Percentiles rank a stretch among this genome's conserved stretches.
phyloP scores from a whole-genome alignment of 1,140 invertebrate genomes.

The Drosophila pallidifrons region DNA sequence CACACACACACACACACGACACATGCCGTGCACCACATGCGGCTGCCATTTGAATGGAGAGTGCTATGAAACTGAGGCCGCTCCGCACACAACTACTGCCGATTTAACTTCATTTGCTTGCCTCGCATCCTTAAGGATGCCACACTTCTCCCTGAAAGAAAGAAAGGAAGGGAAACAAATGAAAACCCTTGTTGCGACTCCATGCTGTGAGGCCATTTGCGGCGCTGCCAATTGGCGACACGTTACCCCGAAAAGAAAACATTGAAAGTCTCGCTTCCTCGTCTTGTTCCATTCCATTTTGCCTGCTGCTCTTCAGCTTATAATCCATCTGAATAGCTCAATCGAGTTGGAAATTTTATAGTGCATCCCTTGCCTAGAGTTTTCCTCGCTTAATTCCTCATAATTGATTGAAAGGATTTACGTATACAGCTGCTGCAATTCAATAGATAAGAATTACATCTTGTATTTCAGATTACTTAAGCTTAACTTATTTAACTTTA shows the following conservation, averaged over 20 bases:
- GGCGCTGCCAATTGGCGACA: slow-evolving; percentile 18
- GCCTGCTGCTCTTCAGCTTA: not conserved
- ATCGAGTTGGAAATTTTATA: slow-evolving; percentile 4
- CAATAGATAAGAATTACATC: not conserved
- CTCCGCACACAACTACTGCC: not conserved
- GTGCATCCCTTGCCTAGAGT: not conserved
- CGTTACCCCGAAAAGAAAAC: no score
- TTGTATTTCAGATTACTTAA: no score
- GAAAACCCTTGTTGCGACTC: not conserved
- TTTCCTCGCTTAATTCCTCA: slow-evolving; percentile 7
- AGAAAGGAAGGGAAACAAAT: no score
- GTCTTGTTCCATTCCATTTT: not conserved
- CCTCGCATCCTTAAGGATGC: slow-evolving; percentile 5
- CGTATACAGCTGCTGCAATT: slow-evolving; percentile 13
- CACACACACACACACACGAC: no score
- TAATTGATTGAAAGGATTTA: slow-evolving; percentile 32
- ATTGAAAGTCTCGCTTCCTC: no score
- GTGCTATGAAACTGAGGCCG: not conserved
- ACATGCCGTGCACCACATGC: slow-evolving; percentile 6
- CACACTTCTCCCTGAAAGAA: not conserved
- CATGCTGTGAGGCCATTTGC: slow-evolving; percentile 12
- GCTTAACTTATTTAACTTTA: no score
- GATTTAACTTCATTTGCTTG: slow-evolving; percentile 13
- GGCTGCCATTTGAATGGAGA: slow-evolving; percentile 2
- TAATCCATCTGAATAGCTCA: slow-evolving; percentile 4